These are phyloP conservation scores for Penaeus vannamei DNA, from an alignment of 1,140 invertebrate species.

Conservation along the genomic window DNA sequence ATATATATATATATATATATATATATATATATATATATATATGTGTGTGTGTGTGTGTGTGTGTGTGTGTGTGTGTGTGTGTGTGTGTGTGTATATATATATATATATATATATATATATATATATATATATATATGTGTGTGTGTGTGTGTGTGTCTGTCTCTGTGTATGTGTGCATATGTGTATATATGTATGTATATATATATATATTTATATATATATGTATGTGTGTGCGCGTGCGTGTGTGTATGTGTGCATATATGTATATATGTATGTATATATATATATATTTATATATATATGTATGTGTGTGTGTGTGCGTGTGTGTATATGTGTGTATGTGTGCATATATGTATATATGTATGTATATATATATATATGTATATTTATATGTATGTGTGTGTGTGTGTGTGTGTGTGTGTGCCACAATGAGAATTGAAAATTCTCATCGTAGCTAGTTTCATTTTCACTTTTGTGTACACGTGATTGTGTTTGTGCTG, in stretches of 20 bases:
- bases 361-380: constrained; percentile 22
- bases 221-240: neutral
- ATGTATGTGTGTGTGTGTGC: neutral
- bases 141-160: no score
- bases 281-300: neutral
- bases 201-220: neutral
- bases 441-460: no score
- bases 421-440: neutral
- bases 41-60: no score
- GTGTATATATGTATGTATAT: constrained; percentile 17
- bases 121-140: no score
- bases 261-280: neutral
- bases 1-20: no score
- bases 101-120: no score
- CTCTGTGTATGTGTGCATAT: no score
- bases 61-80: no score
- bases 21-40: no score
- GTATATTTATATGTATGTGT: constrained; percentile 14
- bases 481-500: no score
- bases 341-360: neutral
- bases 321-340: neutral
- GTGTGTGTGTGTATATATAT: no score
- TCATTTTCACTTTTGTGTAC: no score
- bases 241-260: neutral
- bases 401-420: neutral